These are phyloP conservation scores for Napeogenes inachia DNA, from an alignment of 2,888 invertebrate genomes.

Conservation along the genomic window DNA sequence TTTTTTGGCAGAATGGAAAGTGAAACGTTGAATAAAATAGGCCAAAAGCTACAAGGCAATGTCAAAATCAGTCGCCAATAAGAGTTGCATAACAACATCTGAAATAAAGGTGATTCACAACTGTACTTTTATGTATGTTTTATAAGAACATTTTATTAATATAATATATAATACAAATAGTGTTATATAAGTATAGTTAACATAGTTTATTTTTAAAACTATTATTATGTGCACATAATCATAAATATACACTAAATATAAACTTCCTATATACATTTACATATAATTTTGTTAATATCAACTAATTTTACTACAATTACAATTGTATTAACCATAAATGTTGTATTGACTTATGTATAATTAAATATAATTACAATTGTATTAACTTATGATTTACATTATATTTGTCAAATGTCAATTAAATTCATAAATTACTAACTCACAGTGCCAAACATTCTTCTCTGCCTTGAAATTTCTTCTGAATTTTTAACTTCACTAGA, in stretches of 20 bases:
- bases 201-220: too few relatives aligned
- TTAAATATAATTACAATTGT: too few relatives aligned
- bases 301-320: too few relatives aligned
- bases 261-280: too few relatives aligned
- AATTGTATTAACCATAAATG: too few relatives aligned
- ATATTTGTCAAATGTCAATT: background rate
- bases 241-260: too few relatives aligned
- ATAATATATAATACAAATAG: background rate
- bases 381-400: too few relatives aligned
- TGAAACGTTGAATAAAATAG: constrained; percentile 9
- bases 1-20: constrained; percentile 5
- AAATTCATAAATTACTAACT: background rate
- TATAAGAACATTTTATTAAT: background rate
- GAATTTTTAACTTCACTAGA: background rate
- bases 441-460: background rate
- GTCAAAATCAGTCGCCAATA: constrained; percentile 17
- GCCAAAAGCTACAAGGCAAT: constrained; percentile 13
- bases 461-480: background rate
- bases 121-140: background rate
- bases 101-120: constrained; percentile 6
- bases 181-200: too few relatives aligned
- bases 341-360: too few relatives aligned
- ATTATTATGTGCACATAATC: too few relatives aligned
- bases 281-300: too few relatives aligned
- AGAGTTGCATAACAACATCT: constrained; percentile 12